Percentiles rank a stretch among this genome's conserved stretches.
phyloP scores from a whole-genome alignment of 2,888 invertebrate genomes.

The Megalurothrips usitatus region DNA sequence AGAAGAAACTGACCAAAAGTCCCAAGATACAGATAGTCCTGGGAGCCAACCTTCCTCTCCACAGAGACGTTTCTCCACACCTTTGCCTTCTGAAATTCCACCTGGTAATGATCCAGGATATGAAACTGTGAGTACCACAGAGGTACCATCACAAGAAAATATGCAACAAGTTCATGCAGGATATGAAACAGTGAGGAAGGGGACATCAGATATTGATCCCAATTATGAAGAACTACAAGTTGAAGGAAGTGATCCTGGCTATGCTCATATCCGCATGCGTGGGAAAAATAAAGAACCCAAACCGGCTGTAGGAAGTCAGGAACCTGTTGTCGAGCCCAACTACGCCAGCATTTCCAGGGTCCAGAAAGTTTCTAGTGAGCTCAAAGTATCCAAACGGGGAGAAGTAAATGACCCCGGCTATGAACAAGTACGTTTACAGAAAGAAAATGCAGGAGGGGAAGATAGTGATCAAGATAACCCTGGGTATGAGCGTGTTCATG shows the following conservation, averaged over 20 bases:
- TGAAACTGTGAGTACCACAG: constrained; percentile 51
- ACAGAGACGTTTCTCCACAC: constrained; percentile 40
- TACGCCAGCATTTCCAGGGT: constrained; percentile 40
- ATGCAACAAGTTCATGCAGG: constrained; percentile 44
- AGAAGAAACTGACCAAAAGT: constrained; percentile 43
- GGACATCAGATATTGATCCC: constrained; percentile 52
- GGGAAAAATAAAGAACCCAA: constrained; percentile 43
- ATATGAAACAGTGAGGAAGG: constrained; percentile 38
- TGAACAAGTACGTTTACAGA: constrained; percentile 34
- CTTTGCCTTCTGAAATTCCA: constrained; percentile 41
- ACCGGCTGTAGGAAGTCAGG: constrained; percentile 41
- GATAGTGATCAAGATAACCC: constrained; percentile 34
- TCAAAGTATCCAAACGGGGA: background rate
- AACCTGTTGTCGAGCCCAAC: constrained; percentile 39
- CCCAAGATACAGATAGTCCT: constrained; percentile 34
- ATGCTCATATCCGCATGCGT: constrained; percentile 33
- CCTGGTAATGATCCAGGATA: constrained; percentile 57
- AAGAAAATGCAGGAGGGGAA: constrained; percentile 38
- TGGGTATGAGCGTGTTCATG: constrained; percentile 39
- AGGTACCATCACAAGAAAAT: background rate
- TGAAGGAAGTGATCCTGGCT: constrained; percentile 43
- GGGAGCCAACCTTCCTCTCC: constrained; percentile 39
- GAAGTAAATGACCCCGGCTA: constrained; percentile 32
- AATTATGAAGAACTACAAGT: constrained; percentile 73
- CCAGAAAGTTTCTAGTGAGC: constrained; percentile 26